These are phyloP conservation scores for Acanthoscelides obtectus DNA, from an alignment of 2,888 invertebrate genomes.

Conservation along the genomic window DNA sequence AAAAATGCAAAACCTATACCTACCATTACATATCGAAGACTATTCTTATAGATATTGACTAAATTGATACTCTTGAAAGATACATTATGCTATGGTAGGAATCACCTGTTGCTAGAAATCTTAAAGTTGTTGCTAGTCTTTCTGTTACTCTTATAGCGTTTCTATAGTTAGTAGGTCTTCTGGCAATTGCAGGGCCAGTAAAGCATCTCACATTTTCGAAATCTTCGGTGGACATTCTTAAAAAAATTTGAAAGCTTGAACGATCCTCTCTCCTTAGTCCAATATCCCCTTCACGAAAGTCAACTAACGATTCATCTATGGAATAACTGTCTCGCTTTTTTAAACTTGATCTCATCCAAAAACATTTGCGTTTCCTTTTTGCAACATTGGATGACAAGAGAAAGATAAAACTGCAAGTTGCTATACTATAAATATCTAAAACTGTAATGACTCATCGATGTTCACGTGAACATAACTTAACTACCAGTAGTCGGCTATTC, in stretches of 20 bases:
- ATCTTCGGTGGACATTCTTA: conserved; percentile 9
- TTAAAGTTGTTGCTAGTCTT: neutral
- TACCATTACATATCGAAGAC: conserved; percentile 2
- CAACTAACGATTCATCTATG: conserved; percentile 10
- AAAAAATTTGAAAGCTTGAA: conserved; percentile 8
- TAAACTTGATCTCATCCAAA: conserved; percentile 12
- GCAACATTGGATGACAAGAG: conserved; percentile 12
- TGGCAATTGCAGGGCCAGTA: conserved; percentile 11
- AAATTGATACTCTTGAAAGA: conserved; percentile 2
- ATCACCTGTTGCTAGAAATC: conserved; percentile 4
- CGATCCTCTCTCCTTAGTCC: conserved; percentile 7
- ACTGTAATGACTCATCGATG: too few species aligned
- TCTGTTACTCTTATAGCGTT: conserved; percentile 1
- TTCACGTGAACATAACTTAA: too few species aligned
- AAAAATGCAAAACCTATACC: conserved; percentile 6
- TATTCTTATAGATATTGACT: conserved; percentile 1
- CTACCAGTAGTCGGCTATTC: too few species aligned
- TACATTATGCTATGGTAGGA: conserved; percentile 5
- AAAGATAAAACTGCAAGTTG: conserved; percentile 8
- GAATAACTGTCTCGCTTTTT: conserved; percentile 12
- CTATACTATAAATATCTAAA: too few species aligned
- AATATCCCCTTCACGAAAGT: conserved; percentile 11
- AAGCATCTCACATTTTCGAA: conserved; percentile 15
- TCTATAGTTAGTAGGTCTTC: conserved; percentile 8
- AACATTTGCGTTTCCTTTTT: conserved; percentile 12